Conservation (phyloP, 2,888 invertebrate species). For the Atherix ibis region DNA sequence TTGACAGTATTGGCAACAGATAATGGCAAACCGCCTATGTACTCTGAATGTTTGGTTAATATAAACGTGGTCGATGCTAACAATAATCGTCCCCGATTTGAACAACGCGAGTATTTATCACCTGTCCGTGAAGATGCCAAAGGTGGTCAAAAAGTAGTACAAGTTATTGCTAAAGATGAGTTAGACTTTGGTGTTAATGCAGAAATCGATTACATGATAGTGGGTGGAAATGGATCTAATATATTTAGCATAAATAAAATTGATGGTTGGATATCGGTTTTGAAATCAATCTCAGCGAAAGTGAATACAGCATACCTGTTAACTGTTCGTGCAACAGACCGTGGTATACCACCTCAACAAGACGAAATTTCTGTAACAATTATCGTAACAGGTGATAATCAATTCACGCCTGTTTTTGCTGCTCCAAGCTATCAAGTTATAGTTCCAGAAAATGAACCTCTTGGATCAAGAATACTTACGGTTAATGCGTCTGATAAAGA, state of each 20-base stretch:
- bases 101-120: slow-evolving; percentile 53
- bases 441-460: slow-evolving; percentile 79
- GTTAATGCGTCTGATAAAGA: slow-evolving; percentile 76
- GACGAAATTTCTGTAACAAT: slow-evolving; percentile 59
- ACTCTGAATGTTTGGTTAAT: slow-evolving; percentile 70
- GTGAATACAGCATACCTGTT: slow-evolving; percentile 50
- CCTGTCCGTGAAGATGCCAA: slow-evolving; percentile 67
- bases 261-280: slow-evolving; percentile 70
- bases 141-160: slow-evolving; percentile 54
- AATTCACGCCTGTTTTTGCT: slow-evolving; percentile 63
- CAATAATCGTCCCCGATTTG: slow-evolving; percentile 78
- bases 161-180: slow-evolving; percentile 57
- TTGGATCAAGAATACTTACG: slow-evolving; percentile 70
- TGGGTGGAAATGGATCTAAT: slow-evolving; percentile 60
- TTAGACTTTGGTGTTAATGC: slow-evolving; percentile 79
- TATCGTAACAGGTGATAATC: slow-evolving; percentile 74
- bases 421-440: slow-evolving; percentile 75
- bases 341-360: slow-evolving; percentile 72
- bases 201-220: slow-evolving; percentile 62
- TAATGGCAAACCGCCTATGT: slow-evolving; percentile 88
- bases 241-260: slow-evolving; percentile 56
- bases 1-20: slow-evolving; percentile 85
- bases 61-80: slow-evolving; percentile 86
- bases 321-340: slow-evolving; percentile 62
- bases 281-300: slow-evolving; percentile 34